Evolutionary conservation across 2,888 invertebrate genomes (phyloP).

Genomic region (Drosophila rellima): DNA sequence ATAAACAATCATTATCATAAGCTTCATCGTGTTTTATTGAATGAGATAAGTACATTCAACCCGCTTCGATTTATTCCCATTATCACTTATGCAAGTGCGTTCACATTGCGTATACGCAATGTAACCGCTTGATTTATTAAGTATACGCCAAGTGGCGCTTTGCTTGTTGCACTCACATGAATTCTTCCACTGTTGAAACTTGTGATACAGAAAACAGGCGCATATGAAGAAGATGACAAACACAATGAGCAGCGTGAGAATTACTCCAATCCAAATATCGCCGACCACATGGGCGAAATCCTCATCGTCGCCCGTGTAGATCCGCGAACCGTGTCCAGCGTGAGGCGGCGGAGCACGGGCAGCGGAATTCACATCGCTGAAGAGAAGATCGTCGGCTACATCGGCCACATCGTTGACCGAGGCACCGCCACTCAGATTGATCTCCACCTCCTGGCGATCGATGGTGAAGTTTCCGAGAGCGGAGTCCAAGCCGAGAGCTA

Average conservation of each 20-base stretch:
- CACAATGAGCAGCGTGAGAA: constrained; percentile 88
- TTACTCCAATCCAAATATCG: constrained; percentile 89
- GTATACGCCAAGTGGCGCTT: constrained; percentile 40
- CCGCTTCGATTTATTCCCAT: background rate
- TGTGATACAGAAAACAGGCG: constrained; percentile 88
- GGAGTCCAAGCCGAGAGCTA: constrained; percentile 83
- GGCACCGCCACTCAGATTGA: constrained; percentile 69
- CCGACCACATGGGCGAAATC: constrained; percentile 87
- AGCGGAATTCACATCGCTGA: constrained; percentile 68
- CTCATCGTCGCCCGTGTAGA: constrained; percentile 84
- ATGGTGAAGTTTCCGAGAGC: constrained; percentile 81
- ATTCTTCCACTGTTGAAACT: constrained; percentile 89
- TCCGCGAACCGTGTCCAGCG: constrained; percentile 59
- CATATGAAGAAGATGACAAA: constrained; percentile 89
- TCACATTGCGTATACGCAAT: constrained; percentile 38
- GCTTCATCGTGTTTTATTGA: constrained; percentile 7
- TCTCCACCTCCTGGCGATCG: constrained; percentile 82
- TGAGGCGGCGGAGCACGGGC: constrained; percentile 72
- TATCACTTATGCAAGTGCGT: background rate
- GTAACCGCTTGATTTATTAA: constrained; percentile 17
- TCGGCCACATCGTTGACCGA: constrained; percentile 60
- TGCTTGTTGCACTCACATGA: constrained; percentile 86
- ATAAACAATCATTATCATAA: background rate
- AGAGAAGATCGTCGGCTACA: constrained; percentile 64
- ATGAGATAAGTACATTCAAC: constrained; percentile 28